Evolutionary conservation across 2,797 vertebrate genomes (phyloP).

Genomic region (Protosalanx chinensis): DNA sequence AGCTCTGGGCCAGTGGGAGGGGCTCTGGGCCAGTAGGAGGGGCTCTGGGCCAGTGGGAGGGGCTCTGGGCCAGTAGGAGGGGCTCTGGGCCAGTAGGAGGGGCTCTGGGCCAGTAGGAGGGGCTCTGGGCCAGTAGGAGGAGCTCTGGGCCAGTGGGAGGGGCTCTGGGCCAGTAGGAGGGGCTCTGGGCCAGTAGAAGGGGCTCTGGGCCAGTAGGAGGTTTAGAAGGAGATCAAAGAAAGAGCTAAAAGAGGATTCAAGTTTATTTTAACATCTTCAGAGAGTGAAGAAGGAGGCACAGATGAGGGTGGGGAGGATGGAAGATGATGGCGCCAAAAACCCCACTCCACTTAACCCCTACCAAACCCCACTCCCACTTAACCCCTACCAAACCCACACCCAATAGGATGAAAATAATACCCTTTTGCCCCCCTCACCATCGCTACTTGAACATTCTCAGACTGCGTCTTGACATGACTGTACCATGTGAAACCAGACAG

Average conservation of each 20-base stretch:
- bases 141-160: too few species aligned
- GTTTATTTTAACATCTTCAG: constrained; percentile 61
- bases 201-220: constrained; percentile 32
- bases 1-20: constrained; percentile 33
- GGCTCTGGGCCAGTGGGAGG: constrained; percentile 27
- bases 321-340: neutral
- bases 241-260: constrained; percentile 11
- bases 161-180: too few species aligned
- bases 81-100: too few species aligned
- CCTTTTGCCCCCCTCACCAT: constrained; percentile 37
- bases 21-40: constrained; percentile 32
- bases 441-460: constrained; percentile 55
- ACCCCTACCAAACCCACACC: constrained; percentile 21
- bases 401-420: constrained; percentile 58
- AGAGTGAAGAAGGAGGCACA: constrained; percentile 12
- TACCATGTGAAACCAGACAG: constrained; percentile 58
- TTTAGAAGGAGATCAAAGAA: constrained; percentile 47
- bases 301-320: neutral
- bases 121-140: too few species aligned
- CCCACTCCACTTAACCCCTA: constrained; percentile 10
- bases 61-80: too few species aligned
- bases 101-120: too few species aligned
- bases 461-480: constrained; percentile 44
- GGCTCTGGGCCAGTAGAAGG: too few species aligned
- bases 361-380: constrained; percentile 7